Evolutionary conservation across 2,797 vertebrate species (phyloP).

Genomic region (Falco berigora): DNA sequence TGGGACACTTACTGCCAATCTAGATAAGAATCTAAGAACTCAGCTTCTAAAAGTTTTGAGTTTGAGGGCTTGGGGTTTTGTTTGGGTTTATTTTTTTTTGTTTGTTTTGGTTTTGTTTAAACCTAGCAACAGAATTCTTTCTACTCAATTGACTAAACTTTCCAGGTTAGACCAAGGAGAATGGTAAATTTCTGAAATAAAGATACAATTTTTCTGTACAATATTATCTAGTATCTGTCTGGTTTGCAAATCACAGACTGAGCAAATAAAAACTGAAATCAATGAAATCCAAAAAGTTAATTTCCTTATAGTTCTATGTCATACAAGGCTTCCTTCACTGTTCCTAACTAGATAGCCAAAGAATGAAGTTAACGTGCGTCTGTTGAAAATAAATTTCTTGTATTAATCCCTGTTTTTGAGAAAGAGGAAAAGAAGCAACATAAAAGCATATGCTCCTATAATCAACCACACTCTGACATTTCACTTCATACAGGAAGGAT

Average conservation of each 20-base stretch:
- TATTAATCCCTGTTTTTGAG: background rate
- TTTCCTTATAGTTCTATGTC: background rate
- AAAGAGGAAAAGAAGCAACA: slow-evolving; percentile 5
- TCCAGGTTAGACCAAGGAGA: background rate
- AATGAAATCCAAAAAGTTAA: background rate
- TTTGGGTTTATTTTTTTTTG: background rate
- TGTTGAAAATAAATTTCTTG: background rate
- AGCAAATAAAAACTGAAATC: background rate
- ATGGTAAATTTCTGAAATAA: background rate
- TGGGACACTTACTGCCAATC: background rate
- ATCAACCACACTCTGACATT: background rate
- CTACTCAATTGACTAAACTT: background rate
- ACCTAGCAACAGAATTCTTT: background rate
- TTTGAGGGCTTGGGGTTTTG: background rate
- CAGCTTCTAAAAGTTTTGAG: background rate
- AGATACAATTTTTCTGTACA: background rate
- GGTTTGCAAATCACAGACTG: background rate
- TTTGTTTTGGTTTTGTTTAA: background rate
- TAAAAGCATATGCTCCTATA: background rate
- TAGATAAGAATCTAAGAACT: background rate
- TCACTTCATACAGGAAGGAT: background rate
- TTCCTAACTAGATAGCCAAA: background rate
- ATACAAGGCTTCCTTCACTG: background rate
- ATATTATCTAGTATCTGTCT: background rate
- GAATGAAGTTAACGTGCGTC: background rate